Base-by-base conservation (phyloP, 2,113 vertebrate genomes). In the Narcine bancroftii region DNA sequence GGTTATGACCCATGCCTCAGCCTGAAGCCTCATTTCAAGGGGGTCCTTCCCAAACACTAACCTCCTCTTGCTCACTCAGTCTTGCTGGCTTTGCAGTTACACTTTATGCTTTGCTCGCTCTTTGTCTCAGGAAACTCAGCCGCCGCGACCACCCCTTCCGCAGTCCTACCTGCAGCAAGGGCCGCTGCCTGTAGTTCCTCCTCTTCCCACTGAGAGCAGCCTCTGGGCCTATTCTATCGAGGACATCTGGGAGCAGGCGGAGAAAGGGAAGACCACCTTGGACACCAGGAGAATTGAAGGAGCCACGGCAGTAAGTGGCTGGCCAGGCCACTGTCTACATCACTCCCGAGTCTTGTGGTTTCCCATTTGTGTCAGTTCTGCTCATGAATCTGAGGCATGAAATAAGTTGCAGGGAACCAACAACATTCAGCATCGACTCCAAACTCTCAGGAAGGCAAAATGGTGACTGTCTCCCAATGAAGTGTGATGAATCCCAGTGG, bases 131-230 rank as follows among this genome's bases (percentile, higher is more conserved):
- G 98, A 99, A 93, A 96, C 96, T 19, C 97, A 97, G 93, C 98
- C 98, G 50, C 98, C 98, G 92, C 96, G 98, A 94, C 98, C 98
- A 93, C 98, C 98, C 94, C 98, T 99, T 93, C 98, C 98, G 94
- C 98, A 98, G 96, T 98, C 98, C 93, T 99, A 99, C 95, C 96
- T 96, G 7, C 98, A 97, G 94, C 94, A 99, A 97, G 98, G 98
- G 76, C 94, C 97, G 94, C 97, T 96, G 96, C 95, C 95, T 92
- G 95, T 95, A 77, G 95, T 97, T 92, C 97, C 97, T 95, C 96
- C 96, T 93, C 96, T 97, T 93, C 97, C 98, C 93, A 96, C 95
- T 92, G 97, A 98, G 95, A 98, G 97, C 96, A 96, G 95, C 93
- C 95, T 96, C 95, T 98, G 98, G 98, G 97, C 96, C 50, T 96